Percentiles rank a stretch among this genome's conserved stretches.
phyloP scores from a whole-genome alignment of 2,797 vertebrate species.

The Hypotaenidia okinawae region DNA sequence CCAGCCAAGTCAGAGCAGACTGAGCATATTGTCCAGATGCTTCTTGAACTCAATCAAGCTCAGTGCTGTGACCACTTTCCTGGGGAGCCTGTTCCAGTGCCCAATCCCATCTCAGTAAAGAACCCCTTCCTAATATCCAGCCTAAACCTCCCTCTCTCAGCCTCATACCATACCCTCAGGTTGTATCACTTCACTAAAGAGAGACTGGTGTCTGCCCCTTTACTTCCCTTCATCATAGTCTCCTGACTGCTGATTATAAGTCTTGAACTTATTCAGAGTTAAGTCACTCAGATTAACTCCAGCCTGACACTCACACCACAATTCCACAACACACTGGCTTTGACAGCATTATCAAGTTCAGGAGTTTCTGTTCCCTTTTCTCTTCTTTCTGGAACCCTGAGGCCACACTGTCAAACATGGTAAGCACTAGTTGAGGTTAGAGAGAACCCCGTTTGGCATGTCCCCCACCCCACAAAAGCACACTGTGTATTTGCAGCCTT shows the following conservation, averaged over 20 bases:
- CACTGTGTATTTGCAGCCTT: background rate
- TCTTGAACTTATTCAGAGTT: background rate
- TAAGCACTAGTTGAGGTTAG: background rate
- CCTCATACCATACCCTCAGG: too few relatives aligned
- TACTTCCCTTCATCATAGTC: background rate
- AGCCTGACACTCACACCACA: background rate
- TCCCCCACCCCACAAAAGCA: background rate
- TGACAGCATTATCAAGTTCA: background rate
- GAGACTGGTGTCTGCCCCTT: too few relatives aligned
- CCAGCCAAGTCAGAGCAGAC: too few relatives aligned
- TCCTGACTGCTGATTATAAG: background rate
- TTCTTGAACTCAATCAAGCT: too few relatives aligned
- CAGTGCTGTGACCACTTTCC: too few relatives aligned
- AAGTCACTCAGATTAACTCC: conserved; percentile 18
- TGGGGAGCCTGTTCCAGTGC: too few relatives aligned
- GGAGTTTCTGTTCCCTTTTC: background rate
- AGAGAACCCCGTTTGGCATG: background rate
- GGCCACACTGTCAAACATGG: background rate
- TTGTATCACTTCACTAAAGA: too few relatives aligned
- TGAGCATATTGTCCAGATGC: too few relatives aligned
- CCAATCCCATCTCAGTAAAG: too few relatives aligned
- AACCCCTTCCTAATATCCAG: too few relatives aligned
- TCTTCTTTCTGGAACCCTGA: background rate
- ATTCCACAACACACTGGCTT: background rate
- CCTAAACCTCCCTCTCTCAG: too few relatives aligned